These are phyloP conservation scores for Cheilosia variabilis DNA, from an alignment of 2,888 invertebrate genomes.

Conservation along the genomic window DNA sequence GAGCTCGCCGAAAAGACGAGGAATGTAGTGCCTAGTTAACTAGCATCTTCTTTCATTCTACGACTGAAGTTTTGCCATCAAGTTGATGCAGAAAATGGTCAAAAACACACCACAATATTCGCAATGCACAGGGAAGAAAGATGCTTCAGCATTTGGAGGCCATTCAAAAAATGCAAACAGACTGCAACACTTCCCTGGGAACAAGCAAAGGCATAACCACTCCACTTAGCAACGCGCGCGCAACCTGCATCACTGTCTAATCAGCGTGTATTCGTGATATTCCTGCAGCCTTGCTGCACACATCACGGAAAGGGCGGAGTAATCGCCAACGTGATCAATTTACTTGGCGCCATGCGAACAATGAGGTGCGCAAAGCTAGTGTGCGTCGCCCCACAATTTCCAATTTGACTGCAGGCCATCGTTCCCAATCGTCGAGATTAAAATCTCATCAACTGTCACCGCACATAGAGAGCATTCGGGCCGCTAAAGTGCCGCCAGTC, in stretches of 20 bases:
- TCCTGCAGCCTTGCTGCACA: conserved; percentile 28
- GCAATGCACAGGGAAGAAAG: no score
- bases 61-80: no score
- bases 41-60: no score
- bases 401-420: conserved; percentile 18
- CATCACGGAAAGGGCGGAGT: conserved; percentile 56
- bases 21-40: no score
- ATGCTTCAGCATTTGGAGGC: no score
- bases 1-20: no score
- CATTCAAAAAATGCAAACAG: no score
- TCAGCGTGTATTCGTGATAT: conserved; percentile 24
- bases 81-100: no score
- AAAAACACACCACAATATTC: no score
- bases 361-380: conserved; percentile 37
- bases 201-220: not conserved
- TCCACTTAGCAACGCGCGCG: conserved; percentile 1
- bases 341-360: conserved; percentile 61
- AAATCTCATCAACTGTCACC: conserved; percentile 65
- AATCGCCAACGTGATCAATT: conserved; percentile 64
- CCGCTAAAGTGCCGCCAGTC: conserved; percentile 53
- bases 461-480: conserved; percentile 45
- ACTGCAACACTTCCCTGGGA: no score
- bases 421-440: conserved; percentile 61
- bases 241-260: not conserved
- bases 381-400: conserved; percentile 7